Conservation (phyloP, 2,113 vertebrate genomes). For the Corythoichthys intestinalis region DNA sequence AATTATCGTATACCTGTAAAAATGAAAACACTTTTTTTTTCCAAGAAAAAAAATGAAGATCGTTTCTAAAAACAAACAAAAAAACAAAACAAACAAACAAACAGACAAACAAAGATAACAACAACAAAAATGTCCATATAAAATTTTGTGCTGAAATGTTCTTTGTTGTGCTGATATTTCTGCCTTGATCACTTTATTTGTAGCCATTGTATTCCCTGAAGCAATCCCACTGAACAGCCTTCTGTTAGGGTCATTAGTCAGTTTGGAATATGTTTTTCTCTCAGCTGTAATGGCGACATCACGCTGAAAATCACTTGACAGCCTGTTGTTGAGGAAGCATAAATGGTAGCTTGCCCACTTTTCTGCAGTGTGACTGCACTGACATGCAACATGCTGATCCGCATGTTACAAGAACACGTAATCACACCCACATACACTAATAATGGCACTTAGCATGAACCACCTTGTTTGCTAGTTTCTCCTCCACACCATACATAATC, state of each 20-base stretch:
- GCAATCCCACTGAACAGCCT: slow-evolving; percentile 20
- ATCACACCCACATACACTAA: slow-evolving; percentile 49
- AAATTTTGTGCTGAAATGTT: background rate
- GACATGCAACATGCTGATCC: slow-evolving; percentile 42
- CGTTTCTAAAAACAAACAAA: no score
- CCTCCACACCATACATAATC: slow-evolving; percentile 49
- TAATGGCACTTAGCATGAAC: slow-evolving; percentile 40
- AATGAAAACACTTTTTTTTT: no score
- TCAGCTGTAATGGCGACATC: slow-evolving; percentile 45
- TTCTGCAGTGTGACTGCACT: slow-evolving; percentile 9
- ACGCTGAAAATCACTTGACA: slow-evolving; percentile 44
- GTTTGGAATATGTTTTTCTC: slow-evolving; percentile 30
- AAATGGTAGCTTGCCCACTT: slow-evolving; percentile 31
- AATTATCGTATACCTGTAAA: no score
- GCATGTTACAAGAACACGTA: slow-evolving; percentile 41
- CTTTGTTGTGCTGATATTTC: slow-evolving; percentile 13
- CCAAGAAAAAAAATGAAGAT: no score
- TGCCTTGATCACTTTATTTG: slow-evolving; percentile 15
- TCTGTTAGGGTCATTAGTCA: slow-evolving; percentile 44
- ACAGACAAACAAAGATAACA: no score
- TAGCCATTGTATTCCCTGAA: slow-evolving; percentile 28
- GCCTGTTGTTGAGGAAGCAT: slow-evolving; percentile 14
- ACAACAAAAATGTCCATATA: background rate
- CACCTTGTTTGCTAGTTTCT: slow-evolving; percentile 37
- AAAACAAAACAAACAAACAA: no score